Evolutionary conservation across 2,797 vertebrate genomes (phyloP).

Genomic region (Perodicticus potto): DNA sequence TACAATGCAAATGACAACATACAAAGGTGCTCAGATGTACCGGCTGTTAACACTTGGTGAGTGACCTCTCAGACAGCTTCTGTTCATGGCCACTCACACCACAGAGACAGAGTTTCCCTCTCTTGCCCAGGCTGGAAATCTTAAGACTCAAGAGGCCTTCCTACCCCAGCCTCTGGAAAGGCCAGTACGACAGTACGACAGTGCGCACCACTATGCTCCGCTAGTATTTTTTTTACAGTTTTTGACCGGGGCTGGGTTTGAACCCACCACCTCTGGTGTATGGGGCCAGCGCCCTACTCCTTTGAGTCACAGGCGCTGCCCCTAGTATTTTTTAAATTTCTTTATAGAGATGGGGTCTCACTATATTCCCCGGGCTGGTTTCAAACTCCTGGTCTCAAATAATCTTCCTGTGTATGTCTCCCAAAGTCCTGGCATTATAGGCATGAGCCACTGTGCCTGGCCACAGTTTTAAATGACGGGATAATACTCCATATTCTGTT

Average conservation of each 20-base stretch:
- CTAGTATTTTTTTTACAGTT: not conserved
- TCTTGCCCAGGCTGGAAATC: not conserved
- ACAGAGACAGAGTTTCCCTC: not conserved
- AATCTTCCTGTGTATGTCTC: too few relatives aligned
- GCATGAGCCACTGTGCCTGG: too few relatives aligned
- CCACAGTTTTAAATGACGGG: not conserved
- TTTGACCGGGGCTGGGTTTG: too few relatives aligned
- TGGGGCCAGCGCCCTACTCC: too few relatives aligned
- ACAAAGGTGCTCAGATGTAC: not conserved
- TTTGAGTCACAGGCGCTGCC: too few relatives aligned
- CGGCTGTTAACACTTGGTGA: not conserved
- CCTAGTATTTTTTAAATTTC: not conserved
- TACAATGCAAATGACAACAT: not conserved
- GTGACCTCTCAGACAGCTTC: not conserved
- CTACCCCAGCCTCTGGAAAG: not conserved
- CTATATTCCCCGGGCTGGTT: too few relatives aligned
- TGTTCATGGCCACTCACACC: not conserved
- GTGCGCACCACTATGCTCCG: rapidly evolving
- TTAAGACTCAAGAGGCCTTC: not conserved
- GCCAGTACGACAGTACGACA: not conserved
- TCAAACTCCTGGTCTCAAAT: too few relatives aligned
- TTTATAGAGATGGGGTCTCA: too few relatives aligned
- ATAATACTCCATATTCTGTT: not conserved
- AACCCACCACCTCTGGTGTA: too few relatives aligned
- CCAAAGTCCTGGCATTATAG: too few relatives aligned